Conservation (phyloP, 2,113 vertebrate genomes). For the Mustelus asterias region DNA sequence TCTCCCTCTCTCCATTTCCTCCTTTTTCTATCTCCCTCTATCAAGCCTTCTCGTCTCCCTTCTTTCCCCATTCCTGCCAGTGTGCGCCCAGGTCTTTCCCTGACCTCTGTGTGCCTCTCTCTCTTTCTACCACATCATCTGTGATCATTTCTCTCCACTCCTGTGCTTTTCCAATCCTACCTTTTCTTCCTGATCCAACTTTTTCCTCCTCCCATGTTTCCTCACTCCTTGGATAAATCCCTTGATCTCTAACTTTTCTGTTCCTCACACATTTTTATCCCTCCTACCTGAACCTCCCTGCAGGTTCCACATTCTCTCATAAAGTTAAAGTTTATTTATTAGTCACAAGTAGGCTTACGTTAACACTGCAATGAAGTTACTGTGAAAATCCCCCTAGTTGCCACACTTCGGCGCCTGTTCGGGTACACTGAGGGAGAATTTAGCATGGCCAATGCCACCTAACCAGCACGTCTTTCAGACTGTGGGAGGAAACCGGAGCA, state of each 20-base stretch:
- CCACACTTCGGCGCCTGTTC: too few species aligned
- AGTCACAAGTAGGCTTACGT: too few species aligned
- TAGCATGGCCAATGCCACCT: too few species aligned
- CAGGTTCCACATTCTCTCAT: background rate
- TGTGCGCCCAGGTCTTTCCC: background rate
- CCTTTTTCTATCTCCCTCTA: background rate
- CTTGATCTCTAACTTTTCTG: background rate
- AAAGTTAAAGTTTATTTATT: too few species aligned
- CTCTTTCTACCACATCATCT: background rate
- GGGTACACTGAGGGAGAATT: too few species aligned
- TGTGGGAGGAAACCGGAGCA: too few species aligned
- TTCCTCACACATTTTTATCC: background rate
- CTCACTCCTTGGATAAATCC: background rate
- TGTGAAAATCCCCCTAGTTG: too few species aligned
- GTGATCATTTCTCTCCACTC: background rate
- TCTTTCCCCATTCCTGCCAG: background rate
- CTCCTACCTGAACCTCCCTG: background rate
- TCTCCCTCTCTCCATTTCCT: conserved; percentile 47
- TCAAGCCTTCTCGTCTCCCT: conserved; percentile 28
- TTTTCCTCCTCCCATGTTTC: background rate
- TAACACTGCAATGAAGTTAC: too few species aligned
- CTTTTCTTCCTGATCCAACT: background rate
- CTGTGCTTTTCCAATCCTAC: background rate
- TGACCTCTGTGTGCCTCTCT: background rate
- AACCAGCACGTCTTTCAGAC: too few species aligned